These are phyloP conservation scores for Mythimna loreyi DNA, from an alignment of 2,888 invertebrate genomes.

Conservation along the genomic window DNA sequence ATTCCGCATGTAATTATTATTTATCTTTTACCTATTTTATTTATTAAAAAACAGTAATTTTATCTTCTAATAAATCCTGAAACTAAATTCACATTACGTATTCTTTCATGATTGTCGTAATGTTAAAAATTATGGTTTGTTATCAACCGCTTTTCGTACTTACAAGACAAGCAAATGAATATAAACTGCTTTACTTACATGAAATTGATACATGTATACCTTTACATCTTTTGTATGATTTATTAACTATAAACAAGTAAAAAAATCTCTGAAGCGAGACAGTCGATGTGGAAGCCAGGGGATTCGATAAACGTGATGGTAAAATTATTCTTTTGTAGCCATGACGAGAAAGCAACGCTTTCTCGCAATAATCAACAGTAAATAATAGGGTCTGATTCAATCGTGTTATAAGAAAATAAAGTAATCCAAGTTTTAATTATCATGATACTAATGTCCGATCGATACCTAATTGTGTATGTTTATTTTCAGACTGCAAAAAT, in stretches of 20 bases:
- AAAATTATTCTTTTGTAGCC: constrained; percentile 74
- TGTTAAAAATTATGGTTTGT: too few species aligned
- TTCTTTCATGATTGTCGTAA: too few species aligned
- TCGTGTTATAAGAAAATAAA: constrained; percentile 14
- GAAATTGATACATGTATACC: neutral
- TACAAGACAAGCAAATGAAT: neutral
- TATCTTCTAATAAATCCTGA: neutral
- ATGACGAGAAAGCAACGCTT: constrained; percentile 84
- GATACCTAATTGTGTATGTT: neutral
- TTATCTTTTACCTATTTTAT: neutral
- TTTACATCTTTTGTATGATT: neutral
- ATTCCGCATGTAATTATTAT: neutral
- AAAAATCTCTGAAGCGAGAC: constrained; percentile 63
- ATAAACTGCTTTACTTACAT: neutral
- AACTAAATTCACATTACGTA: neutral
- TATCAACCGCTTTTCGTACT: too few species aligned
- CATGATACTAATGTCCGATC: neutral
- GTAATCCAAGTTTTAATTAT: neutral
- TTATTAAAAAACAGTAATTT: neutral
- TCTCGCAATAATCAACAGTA: constrained; percentile 81
- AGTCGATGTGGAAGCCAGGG: constrained; percentile 63
- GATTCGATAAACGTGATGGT: constrained; percentile 78
- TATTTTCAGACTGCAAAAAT: neutral
- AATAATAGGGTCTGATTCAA: constrained; percentile 76
- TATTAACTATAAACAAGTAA: constrained; percentile 23